A percentile compares a stretch with the other conserved stretches of the same genome.
These are phyloP conservation scores for Drosophila simulans DNA, from an alignment of 1,140 invertebrate species.

Conservation along the genomic window DNA sequence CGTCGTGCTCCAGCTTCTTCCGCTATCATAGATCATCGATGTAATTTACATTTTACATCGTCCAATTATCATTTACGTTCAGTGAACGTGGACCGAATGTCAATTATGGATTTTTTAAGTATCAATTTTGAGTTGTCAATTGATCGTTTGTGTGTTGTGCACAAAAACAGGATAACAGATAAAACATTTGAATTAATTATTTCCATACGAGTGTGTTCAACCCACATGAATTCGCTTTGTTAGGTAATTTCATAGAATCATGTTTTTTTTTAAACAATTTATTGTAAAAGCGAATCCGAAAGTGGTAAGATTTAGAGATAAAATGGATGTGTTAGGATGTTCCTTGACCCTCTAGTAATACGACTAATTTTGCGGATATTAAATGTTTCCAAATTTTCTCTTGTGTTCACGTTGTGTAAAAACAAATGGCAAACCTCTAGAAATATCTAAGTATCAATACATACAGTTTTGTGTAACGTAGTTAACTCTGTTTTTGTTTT, in stretches of 20 bases:
- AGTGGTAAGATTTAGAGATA: background rate
- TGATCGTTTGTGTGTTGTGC: slow-evolving; percentile 43
- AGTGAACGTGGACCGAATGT: too few relatives aligned
- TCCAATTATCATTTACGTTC: slow-evolving; percentile 6
- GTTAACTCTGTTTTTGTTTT: slow-evolving; percentile 9
- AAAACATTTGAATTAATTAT: slow-evolving; percentile 36
- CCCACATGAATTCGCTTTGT: background rate
- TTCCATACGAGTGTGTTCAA: slow-evolving; percentile 22
- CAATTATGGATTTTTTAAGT: slow-evolving; percentile 6
- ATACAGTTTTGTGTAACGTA: slow-evolving; percentile 16
- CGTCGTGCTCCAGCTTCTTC: slow-evolving; percentile 78
- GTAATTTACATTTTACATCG: slow-evolving; percentile 20
- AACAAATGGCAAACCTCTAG: slow-evolving; percentile 34
- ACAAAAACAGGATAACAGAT: slow-evolving; percentile 51
- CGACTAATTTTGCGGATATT: too few relatives aligned
- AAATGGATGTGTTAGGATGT: background rate
- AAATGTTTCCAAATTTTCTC: background rate
- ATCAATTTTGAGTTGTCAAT: slow-evolving; percentile 18
- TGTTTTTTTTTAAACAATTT: too few relatives aligned
- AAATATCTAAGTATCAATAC: slow-evolving; percentile 35
- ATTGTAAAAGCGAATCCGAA: background rate
- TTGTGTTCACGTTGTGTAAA: slow-evolving; percentile 22
- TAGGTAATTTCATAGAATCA: too few relatives aligned
- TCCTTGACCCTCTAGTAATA: background rate
- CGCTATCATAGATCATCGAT: slow-evolving; percentile 63